Percentiles rank a stretch among this genome's conserved stretches.
Evolutionary conservation across 2,113 vertebrate species (phyloP).

Genomic region (Taxidea taxus): DNA sequence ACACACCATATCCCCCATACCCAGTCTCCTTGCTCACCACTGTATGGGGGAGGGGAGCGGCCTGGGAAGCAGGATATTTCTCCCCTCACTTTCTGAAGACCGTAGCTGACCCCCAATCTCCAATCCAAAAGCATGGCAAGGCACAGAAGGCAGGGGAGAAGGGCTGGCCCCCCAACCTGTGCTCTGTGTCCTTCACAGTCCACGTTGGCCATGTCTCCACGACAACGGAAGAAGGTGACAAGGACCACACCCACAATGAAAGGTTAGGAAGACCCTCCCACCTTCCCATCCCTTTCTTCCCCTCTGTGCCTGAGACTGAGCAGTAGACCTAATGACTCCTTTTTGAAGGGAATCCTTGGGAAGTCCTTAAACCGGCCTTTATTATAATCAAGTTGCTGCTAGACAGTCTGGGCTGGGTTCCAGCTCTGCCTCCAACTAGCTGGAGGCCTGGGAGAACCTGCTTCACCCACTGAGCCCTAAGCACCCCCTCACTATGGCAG

Average conservation of each 20-base stretch:
- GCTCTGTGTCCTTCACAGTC: constrained; percentile 83
- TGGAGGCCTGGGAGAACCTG: neutral
- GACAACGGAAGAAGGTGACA: constrained; percentile 91
- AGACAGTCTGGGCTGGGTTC: neutral
- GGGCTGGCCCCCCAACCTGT: neutral
- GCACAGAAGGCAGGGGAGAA: neutral
- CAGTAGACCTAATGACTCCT: neutral
- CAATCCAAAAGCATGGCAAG: neutral
- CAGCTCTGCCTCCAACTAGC: neutral
- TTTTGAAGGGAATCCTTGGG: neutral
- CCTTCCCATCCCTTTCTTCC: neutral
- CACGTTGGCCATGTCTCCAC: constrained; percentile 90
- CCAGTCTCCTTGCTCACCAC: neutral
- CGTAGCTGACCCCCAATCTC: neutral
- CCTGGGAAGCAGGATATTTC: neutral
- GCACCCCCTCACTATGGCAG: neutral
- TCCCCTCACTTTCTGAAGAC: neutral
- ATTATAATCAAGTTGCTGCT: neutral
- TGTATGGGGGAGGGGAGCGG: too few species aligned
- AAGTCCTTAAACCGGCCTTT: neutral
- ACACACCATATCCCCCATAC: neutral
- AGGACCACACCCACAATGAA: constrained; percentile 94
- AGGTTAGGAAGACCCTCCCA: constrained; percentile 80
- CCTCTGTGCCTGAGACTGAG: neutral
- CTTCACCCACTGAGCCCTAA: neutral